Percentiles rank a stretch among this genome's conserved stretches.
phyloP scores from a whole-genome alignment of 2,888 invertebrate genomes.

The Orthosia gothica region DNA sequence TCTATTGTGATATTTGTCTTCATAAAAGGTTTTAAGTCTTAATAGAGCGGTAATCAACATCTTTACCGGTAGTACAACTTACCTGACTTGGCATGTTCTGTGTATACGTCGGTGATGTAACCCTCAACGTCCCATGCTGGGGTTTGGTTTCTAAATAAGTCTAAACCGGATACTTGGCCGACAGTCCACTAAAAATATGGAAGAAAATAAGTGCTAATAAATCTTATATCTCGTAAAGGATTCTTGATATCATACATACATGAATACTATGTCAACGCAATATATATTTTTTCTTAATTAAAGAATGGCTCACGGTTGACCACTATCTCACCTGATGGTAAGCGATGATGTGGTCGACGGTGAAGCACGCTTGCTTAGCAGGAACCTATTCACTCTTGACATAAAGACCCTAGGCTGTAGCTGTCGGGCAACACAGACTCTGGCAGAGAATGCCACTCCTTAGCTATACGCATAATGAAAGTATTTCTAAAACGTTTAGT shows the following conservation, averaged over 20 bases:
- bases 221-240: background rate
- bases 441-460: no score
- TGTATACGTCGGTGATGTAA: constrained; percentile 94
- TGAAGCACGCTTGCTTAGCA: no score
- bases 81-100: constrained; percentile 92
- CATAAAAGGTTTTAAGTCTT: background rate
- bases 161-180: constrained; percentile 84
- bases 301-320: no score
- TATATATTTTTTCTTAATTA: no score
- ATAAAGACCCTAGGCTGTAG: no score
- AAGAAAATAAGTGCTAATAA: background rate
- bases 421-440: no score
- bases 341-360: no score
- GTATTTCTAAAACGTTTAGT: no score
- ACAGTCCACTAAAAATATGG: constrained; percentile 35
- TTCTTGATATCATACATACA: no score
- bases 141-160: constrained; percentile 88
- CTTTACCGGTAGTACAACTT: constrained; percentile 52
- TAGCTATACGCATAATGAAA: no score
- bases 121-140: constrained; percentile 91
- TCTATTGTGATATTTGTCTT: background rate
- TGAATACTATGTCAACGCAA: background rate
- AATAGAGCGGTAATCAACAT: background rate
- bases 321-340: no score
- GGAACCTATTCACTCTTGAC: no score